Evolutionary conservation across 2,113 vertebrate species (phyloP).

Genomic region (Neomonachus schauinslandi): DNA sequence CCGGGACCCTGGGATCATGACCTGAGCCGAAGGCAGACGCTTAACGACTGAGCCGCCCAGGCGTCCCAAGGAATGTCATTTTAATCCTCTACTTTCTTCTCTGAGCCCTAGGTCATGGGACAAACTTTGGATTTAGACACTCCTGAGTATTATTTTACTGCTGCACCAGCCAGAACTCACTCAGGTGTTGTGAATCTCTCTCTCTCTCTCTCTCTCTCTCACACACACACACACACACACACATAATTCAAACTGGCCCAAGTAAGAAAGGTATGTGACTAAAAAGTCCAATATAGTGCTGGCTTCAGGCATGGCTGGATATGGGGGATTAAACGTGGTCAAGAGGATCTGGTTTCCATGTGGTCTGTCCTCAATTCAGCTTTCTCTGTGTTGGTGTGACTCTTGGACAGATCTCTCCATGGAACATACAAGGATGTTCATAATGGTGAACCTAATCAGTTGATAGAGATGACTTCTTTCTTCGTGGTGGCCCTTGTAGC

Average conservation of each 20-base stretch:
- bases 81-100: not conserved
- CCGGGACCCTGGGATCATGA: too few species aligned
- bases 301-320: not conserved
- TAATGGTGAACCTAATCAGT: not conserved
- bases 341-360: not conserved
- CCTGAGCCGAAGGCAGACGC: too few species aligned
- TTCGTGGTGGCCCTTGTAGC: not conserved
- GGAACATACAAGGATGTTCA: not conserved
- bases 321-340: accelerated
- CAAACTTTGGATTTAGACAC: not conserved
- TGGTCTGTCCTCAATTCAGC: not conserved
- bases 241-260: not conserved
- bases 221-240: too few species aligned
- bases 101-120: not conserved
- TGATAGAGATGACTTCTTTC: not conserved
- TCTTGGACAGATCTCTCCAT: not conserved
- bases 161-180: not conserved
- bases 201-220: not conserved
- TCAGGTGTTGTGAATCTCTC: not conserved
- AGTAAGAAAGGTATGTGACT: not conserved
- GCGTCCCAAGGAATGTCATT: not conserved
- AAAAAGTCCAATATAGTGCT: not conserved
- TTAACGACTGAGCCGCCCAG: too few species aligned
- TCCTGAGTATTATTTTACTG: not conserved
- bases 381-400: not conserved